A percentile compares a stretch with the other conserved stretches of the same genome.
Evolutionary conservation across 2,888 invertebrate genomes (phyloP).

Genomic region (Eristalinus aeneus): DNA sequence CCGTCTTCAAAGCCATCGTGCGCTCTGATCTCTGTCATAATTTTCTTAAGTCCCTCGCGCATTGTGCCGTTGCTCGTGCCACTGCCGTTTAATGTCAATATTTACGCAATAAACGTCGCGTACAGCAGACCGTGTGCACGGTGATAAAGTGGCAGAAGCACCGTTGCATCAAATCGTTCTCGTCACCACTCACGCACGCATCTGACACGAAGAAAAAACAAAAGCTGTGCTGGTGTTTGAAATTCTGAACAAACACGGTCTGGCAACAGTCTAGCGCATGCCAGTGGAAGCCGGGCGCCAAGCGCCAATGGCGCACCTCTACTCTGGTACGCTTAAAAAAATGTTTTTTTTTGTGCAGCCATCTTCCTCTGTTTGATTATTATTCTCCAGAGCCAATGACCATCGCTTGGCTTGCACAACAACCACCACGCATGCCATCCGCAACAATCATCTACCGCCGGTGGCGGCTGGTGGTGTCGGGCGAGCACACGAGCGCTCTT

Average conservation of each 20-base stretch:
- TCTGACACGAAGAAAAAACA: background rate
- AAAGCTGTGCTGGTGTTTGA: slow-evolving; percentile 2
- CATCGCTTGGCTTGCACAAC: slow-evolving; percentile 42
- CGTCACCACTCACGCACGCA: background rate
- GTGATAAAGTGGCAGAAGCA: background rate
- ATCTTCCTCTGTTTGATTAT: slow-evolving; percentile 2
- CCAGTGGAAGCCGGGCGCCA: slow-evolving; percentile 55
- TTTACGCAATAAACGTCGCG: slow-evolving; percentile 62
- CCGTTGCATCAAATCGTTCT: slow-evolving; percentile 30
- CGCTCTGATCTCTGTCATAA: slow-evolving; percentile 40
- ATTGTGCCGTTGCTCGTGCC: slow-evolving; percentile 9
- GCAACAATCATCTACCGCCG: slow-evolving; percentile 18
- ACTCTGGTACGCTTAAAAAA: slow-evolving; percentile 25
- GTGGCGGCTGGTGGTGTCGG: background rate
- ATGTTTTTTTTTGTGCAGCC: slow-evolving; percentile 3
- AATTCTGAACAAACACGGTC: slow-evolving; percentile 58
- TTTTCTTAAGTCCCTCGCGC: background rate
- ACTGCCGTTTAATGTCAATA: slow-evolving; percentile 50
- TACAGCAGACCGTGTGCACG: background rate
- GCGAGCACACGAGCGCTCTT: slow-evolving; percentile 2
- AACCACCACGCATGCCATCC: slow-evolving; percentile 7
- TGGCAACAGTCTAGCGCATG: slow-evolving; percentile 50
- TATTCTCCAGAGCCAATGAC: slow-evolving; percentile 43
- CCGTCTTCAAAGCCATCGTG: slow-evolving; percentile 9
- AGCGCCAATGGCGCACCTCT: slow-evolving; percentile 63